These are phyloP conservation scores for Etheostoma nigrum DNA, from an alignment of 2,797 vertebrate genomes.

Conservation along the genomic window DNA sequence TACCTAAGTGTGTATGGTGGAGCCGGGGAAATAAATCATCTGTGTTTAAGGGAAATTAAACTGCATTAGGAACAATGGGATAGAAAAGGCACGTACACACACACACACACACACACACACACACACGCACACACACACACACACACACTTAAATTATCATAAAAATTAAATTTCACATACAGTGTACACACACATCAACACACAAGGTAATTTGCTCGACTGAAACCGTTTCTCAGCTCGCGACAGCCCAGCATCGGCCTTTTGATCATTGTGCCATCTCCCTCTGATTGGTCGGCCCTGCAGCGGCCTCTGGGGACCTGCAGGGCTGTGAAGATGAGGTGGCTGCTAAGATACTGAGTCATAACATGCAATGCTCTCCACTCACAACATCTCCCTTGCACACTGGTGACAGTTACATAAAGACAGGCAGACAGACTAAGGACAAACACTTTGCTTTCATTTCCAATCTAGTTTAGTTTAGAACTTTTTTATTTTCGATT, in stretches of 20 bases:
- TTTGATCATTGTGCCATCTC: conserved; percentile 54
- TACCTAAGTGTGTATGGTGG: not conserved
- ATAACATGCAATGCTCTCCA: conserved; percentile 67
- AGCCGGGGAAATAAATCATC: conserved; percentile 54
- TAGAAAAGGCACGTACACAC: conserved; percentile 35
- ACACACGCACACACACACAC: conserved; percentile 17
- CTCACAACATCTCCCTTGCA: conserved; percentile 50
- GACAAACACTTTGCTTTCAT: conserved; percentile 24
- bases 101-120: conserved; percentile 26
- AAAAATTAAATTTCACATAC: conserved; percentile 51
- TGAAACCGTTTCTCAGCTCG: conserved; percentile 46
- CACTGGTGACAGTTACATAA: conserved; percentile 58
- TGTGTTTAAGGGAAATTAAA: conserved; percentile 74
- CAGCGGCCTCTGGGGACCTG: conserved; percentile 56
- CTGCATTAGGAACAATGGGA: conserved; percentile 66
- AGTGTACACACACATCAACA: conserved; percentile 14
- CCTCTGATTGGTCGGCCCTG: conserved; percentile 64
- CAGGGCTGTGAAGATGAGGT: conserved; percentile 71
- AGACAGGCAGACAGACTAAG: conserved; percentile 45
- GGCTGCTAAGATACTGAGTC: conserved; percentile 81
- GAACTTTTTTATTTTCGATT: not conserved
- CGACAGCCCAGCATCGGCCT: conserved; percentile 48
- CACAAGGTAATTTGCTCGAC: conserved; percentile 34
- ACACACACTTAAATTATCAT: conserved; percentile 1
- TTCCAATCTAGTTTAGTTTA: conserved; percentile 9